phyloP scores from a whole-genome alignment of 2,113 vertebrate species.

The Silurus glanis region DNA sequence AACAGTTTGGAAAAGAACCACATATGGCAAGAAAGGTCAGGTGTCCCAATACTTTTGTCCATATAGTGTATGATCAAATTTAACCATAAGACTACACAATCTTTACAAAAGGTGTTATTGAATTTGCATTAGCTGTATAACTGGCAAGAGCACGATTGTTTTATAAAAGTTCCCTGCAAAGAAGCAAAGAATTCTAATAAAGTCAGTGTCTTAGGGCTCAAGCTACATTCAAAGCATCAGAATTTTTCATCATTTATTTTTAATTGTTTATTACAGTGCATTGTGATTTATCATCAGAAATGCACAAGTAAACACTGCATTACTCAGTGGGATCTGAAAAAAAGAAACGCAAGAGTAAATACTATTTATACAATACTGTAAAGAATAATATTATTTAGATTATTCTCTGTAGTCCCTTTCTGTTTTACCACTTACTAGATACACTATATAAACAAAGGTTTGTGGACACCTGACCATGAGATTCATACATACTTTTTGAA shows the following conservation, averaged over 20 bases:
- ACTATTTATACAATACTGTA: neutral
- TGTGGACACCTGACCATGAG: too few species aligned
- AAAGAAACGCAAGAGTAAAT: neutral
- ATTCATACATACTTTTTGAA: too few species aligned
- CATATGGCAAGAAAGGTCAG: too few species aligned
- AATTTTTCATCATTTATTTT: neutral
- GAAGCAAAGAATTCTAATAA: conserved; percentile 32
- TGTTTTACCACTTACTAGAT: too few species aligned
- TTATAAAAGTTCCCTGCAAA: neutral
- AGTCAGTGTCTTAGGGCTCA: neutral
- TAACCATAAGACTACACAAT: neutral
- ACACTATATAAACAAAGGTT: too few species aligned
- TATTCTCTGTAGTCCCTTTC: too few species aligned
- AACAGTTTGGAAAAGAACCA: too few species aligned
- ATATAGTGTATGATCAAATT: neutral
- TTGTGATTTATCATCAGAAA: neutral
- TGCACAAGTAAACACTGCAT: neutral
- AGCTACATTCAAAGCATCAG: neutral
- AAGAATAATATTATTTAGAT: neutral
- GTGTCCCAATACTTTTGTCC: too few species aligned
- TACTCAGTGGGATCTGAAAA: neutral
- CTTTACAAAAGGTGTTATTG: neutral
- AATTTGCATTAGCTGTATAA: neutral
- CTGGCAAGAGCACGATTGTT: neutral
- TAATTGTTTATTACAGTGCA: neutral